phyloP scores from a whole-genome alignment of 2,888 invertebrate species.

The Acrobasis suavella region DNA sequence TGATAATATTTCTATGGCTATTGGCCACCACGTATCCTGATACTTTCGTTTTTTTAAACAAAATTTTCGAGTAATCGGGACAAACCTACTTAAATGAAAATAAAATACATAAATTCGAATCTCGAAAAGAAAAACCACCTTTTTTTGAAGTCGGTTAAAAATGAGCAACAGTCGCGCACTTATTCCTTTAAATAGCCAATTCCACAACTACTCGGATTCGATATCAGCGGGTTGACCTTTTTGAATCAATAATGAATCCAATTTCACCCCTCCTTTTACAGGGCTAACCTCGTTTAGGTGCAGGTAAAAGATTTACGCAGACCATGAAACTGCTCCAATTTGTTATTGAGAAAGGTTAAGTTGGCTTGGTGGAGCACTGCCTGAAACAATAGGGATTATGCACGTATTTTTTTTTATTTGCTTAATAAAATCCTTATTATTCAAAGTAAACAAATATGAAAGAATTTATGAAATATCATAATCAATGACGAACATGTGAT shows the following conservation, averaged over 20 bases:
- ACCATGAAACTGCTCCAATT: slow-evolving; percentile 43
- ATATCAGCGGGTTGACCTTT: slow-evolving; percentile 39
- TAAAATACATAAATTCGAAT: too few species aligned
- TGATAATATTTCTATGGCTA: too few species aligned
- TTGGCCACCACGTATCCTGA: too few species aligned
- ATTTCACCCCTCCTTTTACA: slow-evolving; percentile 51
- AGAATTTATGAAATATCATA: too few species aligned
- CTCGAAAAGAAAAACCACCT: too few species aligned
- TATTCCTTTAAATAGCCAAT: slow-evolving; percentile 25
- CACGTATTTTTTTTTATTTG: too few species aligned
- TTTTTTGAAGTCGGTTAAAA: background rate
- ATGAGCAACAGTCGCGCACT: slow-evolving; percentile 7
- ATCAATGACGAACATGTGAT: too few species aligned
- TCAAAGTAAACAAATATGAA: too few species aligned
- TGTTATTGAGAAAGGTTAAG: slow-evolving; percentile 16
- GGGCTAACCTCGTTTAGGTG: slow-evolving; percentile 50
- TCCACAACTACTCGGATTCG: slow-evolving; percentile 12
- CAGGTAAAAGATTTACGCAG: slow-evolving; percentile 57
- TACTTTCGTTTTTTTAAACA: too few species aligned
- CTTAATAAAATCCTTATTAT: too few species aligned
- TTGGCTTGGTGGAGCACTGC: background rate
- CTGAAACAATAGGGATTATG: background rate
- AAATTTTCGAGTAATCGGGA: too few species aligned
- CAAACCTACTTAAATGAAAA: too few species aligned
- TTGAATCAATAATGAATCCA: slow-evolving; percentile 73